These are phyloP conservation scores for Pseudoips prasinana DNA, from an alignment of 2,888 invertebrate genomes.

Conservation along the genomic window DNA sequence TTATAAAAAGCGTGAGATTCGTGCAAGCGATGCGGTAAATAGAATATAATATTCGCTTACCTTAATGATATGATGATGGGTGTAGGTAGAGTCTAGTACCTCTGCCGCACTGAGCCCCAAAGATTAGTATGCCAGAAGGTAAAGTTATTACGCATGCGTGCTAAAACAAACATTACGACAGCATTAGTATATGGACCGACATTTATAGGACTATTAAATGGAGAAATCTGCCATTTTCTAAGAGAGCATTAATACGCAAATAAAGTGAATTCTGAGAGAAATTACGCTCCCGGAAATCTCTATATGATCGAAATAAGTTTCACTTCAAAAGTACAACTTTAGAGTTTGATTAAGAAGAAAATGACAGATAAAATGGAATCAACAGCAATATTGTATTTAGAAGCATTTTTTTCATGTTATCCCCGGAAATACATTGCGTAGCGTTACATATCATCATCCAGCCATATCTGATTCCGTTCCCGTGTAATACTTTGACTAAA, in stretches of 20 bases:
- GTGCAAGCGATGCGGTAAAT: conserved; percentile 47
- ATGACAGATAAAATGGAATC: conserved; percentile 47
- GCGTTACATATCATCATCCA: conserved; percentile 66
- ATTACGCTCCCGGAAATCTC: no score
- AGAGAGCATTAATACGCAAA: no score
- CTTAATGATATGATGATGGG: conserved; percentile 57
- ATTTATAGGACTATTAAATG: conserved; percentile 37
- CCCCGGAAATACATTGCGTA: conserved; percentile 57
- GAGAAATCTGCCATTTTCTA: conserved; percentile 47
- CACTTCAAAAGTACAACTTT: no score
- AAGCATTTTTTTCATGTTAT: conserved; percentile 54
- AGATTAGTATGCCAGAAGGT: conserved; percentile 81
- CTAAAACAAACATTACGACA: conserved; percentile 80
- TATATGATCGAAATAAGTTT: conserved; percentile 5
- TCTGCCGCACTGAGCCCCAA: conserved; percentile 67
- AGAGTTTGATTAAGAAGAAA: conserved; percentile 32
- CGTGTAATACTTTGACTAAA: conserved; percentile 57
- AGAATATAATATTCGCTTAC: conserved; percentile 50
- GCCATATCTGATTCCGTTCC: conserved; percentile 49
- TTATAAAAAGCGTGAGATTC: conserved; percentile 34
- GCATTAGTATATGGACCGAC: conserved; percentile 64
- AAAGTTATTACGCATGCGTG: conserved; percentile 82
- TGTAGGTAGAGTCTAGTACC: conserved; percentile 51
- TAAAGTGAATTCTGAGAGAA: no score
- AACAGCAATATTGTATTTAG: conserved; percentile 43